phyloP scores from a whole-genome alignment of 2,888 invertebrate species.

The Ennomos fuscantarius region DNA sequence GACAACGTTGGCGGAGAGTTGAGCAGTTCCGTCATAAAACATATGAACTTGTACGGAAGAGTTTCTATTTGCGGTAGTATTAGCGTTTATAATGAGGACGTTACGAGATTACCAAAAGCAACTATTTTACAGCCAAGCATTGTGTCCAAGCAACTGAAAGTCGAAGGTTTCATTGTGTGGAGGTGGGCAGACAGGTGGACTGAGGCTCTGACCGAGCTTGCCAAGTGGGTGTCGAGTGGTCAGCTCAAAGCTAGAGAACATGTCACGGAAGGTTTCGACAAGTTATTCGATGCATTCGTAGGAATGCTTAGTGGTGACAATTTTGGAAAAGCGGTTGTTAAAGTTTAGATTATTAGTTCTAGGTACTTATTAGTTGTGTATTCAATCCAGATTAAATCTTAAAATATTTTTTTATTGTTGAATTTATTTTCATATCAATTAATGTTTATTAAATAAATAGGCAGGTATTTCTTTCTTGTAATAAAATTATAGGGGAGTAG shows the following conservation, averaged over 20 bases:
- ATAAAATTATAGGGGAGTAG: too few species aligned
- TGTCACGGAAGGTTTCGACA: constrained; percentile 88
- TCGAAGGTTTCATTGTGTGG: constrained; percentile 86
- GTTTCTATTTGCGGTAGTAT: constrained; percentile 87
- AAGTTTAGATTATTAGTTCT: constrained; percentile 64
- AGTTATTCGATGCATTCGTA: constrained; percentile 87
- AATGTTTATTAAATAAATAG: too few species aligned
- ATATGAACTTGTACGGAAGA: constrained; percentile 85
- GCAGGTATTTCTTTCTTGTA: too few species aligned
- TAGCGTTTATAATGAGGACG: constrained; percentile 75
- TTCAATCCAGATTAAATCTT: too few species aligned
- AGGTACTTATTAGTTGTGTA: too few species aligned
- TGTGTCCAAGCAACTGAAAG: constrained; percentile 83
- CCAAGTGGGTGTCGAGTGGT: constrained; percentile 86
- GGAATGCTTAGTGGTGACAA: constrained; percentile 87
- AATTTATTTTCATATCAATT: too few species aligned
- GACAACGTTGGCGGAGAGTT: constrained; percentile 90
- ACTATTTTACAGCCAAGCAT: constrained; percentile 82
- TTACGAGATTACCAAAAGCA: constrained; percentile 55
- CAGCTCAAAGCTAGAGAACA: constrained; percentile 88
- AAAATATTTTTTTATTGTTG: too few species aligned
- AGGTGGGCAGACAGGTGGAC: constrained; percentile 83
- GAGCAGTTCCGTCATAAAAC: constrained; percentile 81
- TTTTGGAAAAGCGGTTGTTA: constrained; percentile 88
- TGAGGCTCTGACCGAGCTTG: constrained; percentile 85